Percentiles rank a stretch among this genome's conserved stretches.
Conservation (phyloP, 37 sponge, comb jelly and placozoan genomes). For the Ianthella basta region DNA sequence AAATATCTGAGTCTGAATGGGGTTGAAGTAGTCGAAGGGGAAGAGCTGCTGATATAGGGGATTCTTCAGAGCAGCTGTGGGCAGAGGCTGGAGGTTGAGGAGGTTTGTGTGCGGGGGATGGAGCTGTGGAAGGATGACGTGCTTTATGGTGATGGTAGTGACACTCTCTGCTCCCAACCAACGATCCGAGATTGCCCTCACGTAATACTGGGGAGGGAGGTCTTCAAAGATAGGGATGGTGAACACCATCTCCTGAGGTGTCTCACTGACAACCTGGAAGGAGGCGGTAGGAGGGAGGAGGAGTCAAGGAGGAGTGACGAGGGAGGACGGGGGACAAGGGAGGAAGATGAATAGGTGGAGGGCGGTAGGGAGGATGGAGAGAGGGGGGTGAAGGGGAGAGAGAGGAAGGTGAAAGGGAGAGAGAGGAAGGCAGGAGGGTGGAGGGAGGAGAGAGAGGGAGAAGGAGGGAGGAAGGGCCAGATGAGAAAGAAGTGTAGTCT, state of each 20-base stretch:
- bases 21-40: conserved; percentile 92
- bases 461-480: no score
- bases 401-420: not conserved
- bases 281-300: not conserved
- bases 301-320: not conserved
- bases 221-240: conserved; percentile 94
- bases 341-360: not conserved
- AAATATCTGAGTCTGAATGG: conserved; percentile 96
- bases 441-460: not conserved
- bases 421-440: not conserved
- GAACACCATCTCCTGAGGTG: conserved; percentile 85
- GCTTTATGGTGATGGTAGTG: conserved; percentile 85
- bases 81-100: conserved; percentile 95
- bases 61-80: conserved; percentile 77
- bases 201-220: conserved; percentile 86
- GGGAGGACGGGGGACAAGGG: not conserved
- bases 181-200: conserved; percentile 87
- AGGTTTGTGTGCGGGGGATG: conserved; percentile 97
- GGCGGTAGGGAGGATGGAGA: not conserved
- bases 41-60: conserved; percentile 66
- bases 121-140: conserved; percentile 93
- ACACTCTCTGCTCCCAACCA: conserved; percentile 92
- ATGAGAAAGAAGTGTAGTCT: no score
- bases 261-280: conserved; percentile 66
- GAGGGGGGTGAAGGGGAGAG: not conserved